phyloP scores from a whole-genome alignment of 1,140 invertebrate species.

The Chionoecetes opilio region DNA sequence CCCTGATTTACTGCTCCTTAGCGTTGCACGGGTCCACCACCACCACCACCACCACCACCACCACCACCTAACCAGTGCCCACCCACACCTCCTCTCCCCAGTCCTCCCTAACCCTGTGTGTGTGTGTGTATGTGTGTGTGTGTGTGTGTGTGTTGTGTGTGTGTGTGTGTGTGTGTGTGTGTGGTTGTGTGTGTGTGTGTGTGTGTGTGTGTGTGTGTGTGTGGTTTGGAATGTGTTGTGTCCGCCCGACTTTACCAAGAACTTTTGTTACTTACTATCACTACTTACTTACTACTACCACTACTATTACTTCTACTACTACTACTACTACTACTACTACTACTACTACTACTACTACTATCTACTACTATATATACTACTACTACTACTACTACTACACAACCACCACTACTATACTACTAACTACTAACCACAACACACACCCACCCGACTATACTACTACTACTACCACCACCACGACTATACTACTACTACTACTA shows the following conservation, averaged over 20 bases:
- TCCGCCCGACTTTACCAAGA: no score
- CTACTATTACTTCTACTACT: neutral
- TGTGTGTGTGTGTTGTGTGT: constrained; percentile 57
- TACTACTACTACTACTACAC: no score
- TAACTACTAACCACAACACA: neutral
- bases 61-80: neutral
- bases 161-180: constrained; percentile 47
- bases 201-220: constrained; percentile 47
- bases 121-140: constrained; percentile 9
- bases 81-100: neutral
- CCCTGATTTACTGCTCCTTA: constrained; percentile 2
- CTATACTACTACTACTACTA: no score
- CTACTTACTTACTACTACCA: constrained; percentile 12
- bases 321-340: constrained; percentile 21
- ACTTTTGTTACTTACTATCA: no score
- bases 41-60: neutral
- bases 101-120: no score
- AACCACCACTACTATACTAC: neutral
- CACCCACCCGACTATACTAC: neutral
- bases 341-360: neutral
- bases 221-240: no score
- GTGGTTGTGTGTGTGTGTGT: constrained; percentile 54
- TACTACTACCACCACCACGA: neutral
- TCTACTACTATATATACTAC: no score
- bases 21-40: neutral